phyloP scores from a whole-genome alignment of 2,888 invertebrate species.

The Lasioglossum figueresi region DNA sequence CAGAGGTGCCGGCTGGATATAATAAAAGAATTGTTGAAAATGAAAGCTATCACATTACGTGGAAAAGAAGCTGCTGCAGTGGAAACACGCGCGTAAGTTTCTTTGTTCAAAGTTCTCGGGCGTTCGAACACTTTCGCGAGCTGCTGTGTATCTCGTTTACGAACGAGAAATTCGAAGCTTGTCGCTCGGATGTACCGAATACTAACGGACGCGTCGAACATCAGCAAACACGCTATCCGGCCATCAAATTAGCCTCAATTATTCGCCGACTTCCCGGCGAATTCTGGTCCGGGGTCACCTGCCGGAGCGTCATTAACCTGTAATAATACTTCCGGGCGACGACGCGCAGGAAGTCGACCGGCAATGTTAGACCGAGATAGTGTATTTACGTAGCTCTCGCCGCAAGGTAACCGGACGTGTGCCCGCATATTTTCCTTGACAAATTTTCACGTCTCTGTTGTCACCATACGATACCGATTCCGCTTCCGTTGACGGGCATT shows the following conservation, averaged over 20 bases:
- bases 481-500: neutral
- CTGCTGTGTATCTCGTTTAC: too few relatives aligned
- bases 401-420: neutral
- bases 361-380: constrained; percentile 30
- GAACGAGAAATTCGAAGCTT: too few relatives aligned
- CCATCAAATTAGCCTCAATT: constrained; percentile 24
- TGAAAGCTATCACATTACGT: neutral
- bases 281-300: neutral
- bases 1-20: too few relatives aligned
- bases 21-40: neutral
- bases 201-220: neutral
- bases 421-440: neutral
- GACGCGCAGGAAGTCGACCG: neutral
- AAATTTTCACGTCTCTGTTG: constrained; percentile 34
- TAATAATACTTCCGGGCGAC: constrained; percentile 12
- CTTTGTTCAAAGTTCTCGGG: too few relatives aligned
- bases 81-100: neutral
- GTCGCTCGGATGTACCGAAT: neutral
- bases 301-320: constrained; percentile 2
- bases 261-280: constrained; percentile 24
- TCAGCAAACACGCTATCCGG: neutral
- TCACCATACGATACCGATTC: neutral
- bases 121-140: too few relatives aligned
- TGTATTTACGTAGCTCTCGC: constrained; percentile 56
- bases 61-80: neutral